These are phyloP conservation scores for Meloidogyne exigua DNA, from an alignment of 1,140 invertebrate genomes.

Conservation along the genomic window DNA sequence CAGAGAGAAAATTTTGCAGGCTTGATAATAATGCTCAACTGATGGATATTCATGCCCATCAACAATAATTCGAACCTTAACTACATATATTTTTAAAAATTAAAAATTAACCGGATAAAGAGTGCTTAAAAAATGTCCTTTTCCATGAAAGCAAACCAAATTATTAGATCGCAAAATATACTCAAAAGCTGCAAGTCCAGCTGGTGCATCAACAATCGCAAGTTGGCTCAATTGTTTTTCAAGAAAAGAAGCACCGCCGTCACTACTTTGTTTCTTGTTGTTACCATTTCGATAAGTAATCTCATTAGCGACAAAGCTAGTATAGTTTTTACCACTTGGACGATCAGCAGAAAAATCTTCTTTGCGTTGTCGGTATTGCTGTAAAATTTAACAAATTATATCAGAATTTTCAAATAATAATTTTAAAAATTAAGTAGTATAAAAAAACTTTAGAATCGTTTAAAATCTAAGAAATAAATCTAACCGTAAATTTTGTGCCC, in stretches of 20 bases:
- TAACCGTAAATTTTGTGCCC: not conserved
- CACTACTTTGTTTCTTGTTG: not conserved
- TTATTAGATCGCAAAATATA: constrained; percentile 38
- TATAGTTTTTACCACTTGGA: constrained; percentile 14
- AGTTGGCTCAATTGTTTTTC: not conserved
- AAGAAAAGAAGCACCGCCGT: constrained; percentile 11
- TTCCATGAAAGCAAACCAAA: constrained; percentile 43
- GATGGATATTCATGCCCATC: constrained; percentile 36
- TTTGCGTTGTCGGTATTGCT: constrained; percentile 23
- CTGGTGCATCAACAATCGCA: constrained; percentile 6
- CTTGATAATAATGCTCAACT: constrained; percentile 53
- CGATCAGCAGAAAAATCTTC: constrained; percentile 23
- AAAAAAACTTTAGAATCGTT: not conserved
- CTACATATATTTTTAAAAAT: not conserved
- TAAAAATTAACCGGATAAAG: constrained; percentile 39
- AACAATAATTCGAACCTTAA: constrained; percentile 40
- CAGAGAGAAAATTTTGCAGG: constrained; percentile 45
- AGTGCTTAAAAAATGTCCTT: constrained; percentile 38
- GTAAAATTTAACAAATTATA: not conserved
- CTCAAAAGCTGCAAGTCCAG: constrained; percentile 17
- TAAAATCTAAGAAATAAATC: not conserved
- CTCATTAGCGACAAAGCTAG: constrained; percentile 15
- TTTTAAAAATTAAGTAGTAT: no score
- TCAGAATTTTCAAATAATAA: no score
- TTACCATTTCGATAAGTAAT: not conserved